Conservation (phyloP, 2,113 vertebrate genomes). For the Nothobranchius furzeri region DNA sequence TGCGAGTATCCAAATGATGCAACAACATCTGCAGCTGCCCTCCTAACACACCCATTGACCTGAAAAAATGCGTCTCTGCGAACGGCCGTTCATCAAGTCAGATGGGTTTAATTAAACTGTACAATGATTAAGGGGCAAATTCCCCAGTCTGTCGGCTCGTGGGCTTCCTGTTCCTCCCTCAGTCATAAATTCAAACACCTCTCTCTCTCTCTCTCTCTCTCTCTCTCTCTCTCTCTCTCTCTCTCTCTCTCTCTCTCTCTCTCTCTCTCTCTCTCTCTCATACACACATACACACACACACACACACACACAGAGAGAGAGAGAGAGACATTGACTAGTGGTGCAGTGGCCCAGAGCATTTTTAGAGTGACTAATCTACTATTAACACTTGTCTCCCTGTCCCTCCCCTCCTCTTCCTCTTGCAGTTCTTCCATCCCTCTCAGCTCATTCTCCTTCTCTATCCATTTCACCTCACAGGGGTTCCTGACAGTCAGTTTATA, state of each 20-base stretch:
- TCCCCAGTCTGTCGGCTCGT: constrained; percentile 29
- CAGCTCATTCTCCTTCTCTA: constrained; percentile 14
- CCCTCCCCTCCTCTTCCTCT: constrained; percentile 5
- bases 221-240: no score
- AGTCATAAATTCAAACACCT: constrained; percentile 5
- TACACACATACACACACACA: constrained; percentile 5
- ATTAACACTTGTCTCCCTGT: constrained; percentile 55
- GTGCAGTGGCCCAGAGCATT: constrained; percentile 44
- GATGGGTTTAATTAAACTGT: constrained; percentile 62
- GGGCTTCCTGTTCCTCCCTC: constrained; percentile 19
- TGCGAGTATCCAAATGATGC: constrained; percentile 15
- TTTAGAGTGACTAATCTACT: constrained; percentile 60
- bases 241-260: no score
- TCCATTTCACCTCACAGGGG: constrained; percentile 14
- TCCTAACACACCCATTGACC: constrained; percentile 36
- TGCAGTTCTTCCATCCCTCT: constrained; percentile 10
- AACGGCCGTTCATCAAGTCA: constrained; percentile 34
- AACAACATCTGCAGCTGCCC: constrained; percentile 24
- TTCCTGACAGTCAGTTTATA: constrained; percentile 14
- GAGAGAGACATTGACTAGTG: constrained; percentile 20
- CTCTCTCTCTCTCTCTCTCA: no score
- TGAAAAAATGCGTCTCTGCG: constrained; percentile 8
- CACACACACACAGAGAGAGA: no score
- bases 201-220: no score
- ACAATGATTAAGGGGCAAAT: constrained; percentile 54